These are phyloP conservation scores for Sebastes minor DNA, from an alignment of 2,797 vertebrate species.

Conservation along the genomic window DNA sequence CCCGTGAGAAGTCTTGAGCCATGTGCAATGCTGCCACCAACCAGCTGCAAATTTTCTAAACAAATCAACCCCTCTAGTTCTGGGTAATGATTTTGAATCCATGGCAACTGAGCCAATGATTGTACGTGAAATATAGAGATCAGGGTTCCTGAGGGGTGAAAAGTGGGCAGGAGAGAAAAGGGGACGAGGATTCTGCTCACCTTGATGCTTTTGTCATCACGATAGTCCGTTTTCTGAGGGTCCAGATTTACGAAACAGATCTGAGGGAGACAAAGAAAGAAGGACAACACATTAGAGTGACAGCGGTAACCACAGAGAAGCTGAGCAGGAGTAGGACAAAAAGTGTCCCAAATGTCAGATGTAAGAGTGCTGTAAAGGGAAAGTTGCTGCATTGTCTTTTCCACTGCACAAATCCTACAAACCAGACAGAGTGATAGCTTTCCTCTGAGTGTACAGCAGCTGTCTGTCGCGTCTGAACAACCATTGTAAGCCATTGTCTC, in stretches of 20 bases:
- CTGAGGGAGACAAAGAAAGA: conserved; percentile 72
- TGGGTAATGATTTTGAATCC: conserved; percentile 66
- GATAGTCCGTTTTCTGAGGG: conserved; percentile 80
- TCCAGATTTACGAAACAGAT: conserved; percentile 96
- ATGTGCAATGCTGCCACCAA: conserved; percentile 11
- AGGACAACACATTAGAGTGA: not conserved
- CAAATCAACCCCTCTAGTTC: conserved; percentile 64
- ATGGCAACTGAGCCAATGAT: conserved; percentile 60
- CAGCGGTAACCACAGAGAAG: not conserved
- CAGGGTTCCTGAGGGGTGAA: conserved; percentile 7
- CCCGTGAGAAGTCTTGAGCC: conserved; percentile 29
- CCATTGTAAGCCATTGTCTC: not conserved
- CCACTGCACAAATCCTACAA: not conserved
- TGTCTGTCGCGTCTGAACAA: conserved; percentile 7
- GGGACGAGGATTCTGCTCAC: conserved; percentile 72
- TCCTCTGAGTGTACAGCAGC: not conserved
- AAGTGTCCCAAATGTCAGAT: not conserved
- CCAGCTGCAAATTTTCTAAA: conserved; percentile 57
- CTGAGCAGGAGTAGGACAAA: not conserved
- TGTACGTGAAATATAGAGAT: conserved; percentile 36
- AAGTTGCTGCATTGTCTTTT: not conserved
- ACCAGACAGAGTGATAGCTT: not conserved
- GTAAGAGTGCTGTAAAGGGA: not conserved
- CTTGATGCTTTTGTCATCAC: conserved; percentile 86
- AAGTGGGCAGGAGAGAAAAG: conserved; percentile 6